Conservation (phyloP, 53 echinoderm and acorn worm species). For the Paelopatides confundens region DNA sequence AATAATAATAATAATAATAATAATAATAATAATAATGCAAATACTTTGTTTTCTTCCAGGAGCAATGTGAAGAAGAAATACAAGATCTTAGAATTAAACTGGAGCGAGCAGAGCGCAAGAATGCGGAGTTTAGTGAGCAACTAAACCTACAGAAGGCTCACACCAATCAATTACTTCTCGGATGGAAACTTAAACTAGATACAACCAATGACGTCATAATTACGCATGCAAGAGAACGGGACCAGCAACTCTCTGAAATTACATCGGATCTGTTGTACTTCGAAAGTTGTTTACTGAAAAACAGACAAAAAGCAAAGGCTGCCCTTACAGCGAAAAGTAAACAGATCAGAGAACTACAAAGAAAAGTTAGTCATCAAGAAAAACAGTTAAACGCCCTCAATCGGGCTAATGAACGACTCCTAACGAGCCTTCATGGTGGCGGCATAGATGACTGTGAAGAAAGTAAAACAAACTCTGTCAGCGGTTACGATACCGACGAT, state of each 20-base stretch:
- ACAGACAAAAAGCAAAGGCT: slow-evolving; percentile 64
- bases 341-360: slow-evolving; percentile 74
- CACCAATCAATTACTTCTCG: slow-evolving; percentile 88
- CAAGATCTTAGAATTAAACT: slow-evolving; percentile 72
- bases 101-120: slow-evolving; percentile 63
- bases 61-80: slow-evolving; percentile 76
- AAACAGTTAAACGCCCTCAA: slow-evolving; percentile 92
- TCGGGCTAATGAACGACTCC: slow-evolving; percentile 78
- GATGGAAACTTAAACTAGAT: slow-evolving; percentile 84
- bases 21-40: no score
- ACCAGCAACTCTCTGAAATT: slow-evolving; percentile 80
- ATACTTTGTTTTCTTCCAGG: neutral
- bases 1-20: no score
- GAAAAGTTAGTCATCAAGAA: slow-evolving; percentile 71
- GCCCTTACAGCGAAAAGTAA: slow-evolving; percentile 60
- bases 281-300: slow-evolving; percentile 81
- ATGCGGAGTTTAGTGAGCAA: slow-evolving; percentile 72
- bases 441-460: neutral
- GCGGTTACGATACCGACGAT: slow-evolving; percentile 46
- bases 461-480: slow-evolving; percentile 3
- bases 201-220: slow-evolving; percentile 80
- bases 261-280: slow-evolving; percentile 86
- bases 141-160: slow-evolving; percentile 82
- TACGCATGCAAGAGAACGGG: slow-evolving; percentile 79
- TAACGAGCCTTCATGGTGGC: slow-evolving; percentile 76